Conservation (phyloP, 2,113 vertebrate species). For the Elaphurus davidianus region DNA sequence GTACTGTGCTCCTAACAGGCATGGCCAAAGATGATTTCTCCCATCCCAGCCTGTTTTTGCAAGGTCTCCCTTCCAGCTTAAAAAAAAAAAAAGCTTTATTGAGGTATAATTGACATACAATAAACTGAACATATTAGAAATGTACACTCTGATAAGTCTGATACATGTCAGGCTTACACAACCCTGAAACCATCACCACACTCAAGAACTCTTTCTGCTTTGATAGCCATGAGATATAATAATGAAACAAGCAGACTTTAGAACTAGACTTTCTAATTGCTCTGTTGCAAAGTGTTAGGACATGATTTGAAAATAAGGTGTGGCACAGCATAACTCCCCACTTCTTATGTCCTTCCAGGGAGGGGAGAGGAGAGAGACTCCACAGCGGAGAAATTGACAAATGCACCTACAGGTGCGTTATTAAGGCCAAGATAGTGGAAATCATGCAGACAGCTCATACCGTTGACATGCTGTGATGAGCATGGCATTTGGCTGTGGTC, state of each 20-base stretch:
- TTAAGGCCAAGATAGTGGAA: not conserved
- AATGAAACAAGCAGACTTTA: not conserved
- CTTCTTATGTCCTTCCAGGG: not conserved
- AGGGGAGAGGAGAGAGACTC: not conserved
- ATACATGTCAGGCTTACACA: not conserved
- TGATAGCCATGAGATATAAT: not conserved
- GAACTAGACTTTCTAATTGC: not conserved
- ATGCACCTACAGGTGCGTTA: too few relatives aligned
- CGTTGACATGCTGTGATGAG: not conserved
- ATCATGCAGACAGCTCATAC: not conserved
- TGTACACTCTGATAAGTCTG: not conserved
- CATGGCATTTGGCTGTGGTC: not conserved
- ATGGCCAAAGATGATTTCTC: not conserved
- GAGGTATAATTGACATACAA: not conserved
- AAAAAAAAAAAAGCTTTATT: not conserved
- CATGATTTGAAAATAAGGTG: not conserved
- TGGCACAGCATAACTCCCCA: not conserved
- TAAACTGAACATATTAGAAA: not conserved
- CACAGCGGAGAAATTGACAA: not conserved
- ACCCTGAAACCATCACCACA: not conserved
- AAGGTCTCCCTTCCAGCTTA: not conserved
- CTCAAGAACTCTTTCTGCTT: not conserved
- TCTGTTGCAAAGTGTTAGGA: conserved; percentile 1
- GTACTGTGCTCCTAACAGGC: not conserved
- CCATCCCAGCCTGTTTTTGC: not conserved